Base-by-base conservation (phyloP, 2,888 invertebrate genomes). In the Acronicta aceris region DNA sequence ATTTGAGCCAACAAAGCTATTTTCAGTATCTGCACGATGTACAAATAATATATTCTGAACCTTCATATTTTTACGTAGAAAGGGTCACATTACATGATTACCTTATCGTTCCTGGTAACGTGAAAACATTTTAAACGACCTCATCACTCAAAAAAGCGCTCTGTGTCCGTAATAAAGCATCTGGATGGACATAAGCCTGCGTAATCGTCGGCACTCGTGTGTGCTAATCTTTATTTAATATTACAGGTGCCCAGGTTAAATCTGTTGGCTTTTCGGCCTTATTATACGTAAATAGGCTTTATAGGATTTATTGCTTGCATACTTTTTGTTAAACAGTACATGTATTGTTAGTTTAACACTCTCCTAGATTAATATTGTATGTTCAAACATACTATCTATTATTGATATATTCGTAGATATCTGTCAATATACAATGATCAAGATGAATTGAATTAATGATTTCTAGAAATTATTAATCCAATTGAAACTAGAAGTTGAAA, bases 151-250 rank as follows among this genome's bases (percentile, higher is more conserved):
- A 49, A 71, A 72, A 72, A 48, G 38, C 9, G 41, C 41, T 21
- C 48, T n/a, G 41, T 5, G 49, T 68, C 69, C 74, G 66, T 78
- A 76, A 81, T 76, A 79, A 75, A 81, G 62, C 71, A 75, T 71
- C 65, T 79, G 79, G 75, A 73, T 74, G 41, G 65, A 79, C 78
- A 79, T 81, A 81, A 81, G 74, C 74, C 71, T 25, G 59, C 62
- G 59, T 79, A 74, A 79, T 70, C 76, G 75, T 59, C 65, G 68
- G 64, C 74, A 68, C 62, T 74, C 73, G 57, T 60, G 66, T 77
- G 36, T 12, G 45, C 43, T 45, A 25, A 48, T 48, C 33, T 17
- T 17, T 36, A 48, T 48, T 13, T 17, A 46, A 48, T 52, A 42
- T 42, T 17, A 13, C 9, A 42, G 17, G 27, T 33, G 25, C 42